Conservation (phyloP, 2,113 vertebrate genomes). For the Pelodiscus sinensis region DNA sequence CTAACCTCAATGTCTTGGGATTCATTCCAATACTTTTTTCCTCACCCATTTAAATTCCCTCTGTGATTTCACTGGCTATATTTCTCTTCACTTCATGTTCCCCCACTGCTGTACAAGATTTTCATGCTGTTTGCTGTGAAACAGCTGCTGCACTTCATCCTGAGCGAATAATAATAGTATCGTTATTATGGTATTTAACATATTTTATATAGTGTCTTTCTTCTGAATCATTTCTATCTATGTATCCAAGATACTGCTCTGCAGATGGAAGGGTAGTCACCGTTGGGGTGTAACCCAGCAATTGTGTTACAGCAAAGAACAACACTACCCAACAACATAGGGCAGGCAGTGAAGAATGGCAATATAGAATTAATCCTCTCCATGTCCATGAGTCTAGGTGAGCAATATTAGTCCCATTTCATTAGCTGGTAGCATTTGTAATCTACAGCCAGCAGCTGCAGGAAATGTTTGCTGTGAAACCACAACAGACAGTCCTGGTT, state of each 20-base stretch:
- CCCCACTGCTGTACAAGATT: neutral
- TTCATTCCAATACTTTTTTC: constrained; percentile 53
- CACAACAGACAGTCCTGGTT: neutral
- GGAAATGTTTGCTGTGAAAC: neutral
- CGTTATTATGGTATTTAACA: neutral
- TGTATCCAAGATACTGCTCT: constrained; percentile 54
- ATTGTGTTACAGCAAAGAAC: constrained; percentile 60
- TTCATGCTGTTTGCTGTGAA: neutral
- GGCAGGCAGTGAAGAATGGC: constrained; percentile 46
- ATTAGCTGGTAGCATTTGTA: neutral
- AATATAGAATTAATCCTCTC: constrained; percentile 46
- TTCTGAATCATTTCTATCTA: neutral
- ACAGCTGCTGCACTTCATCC: neutral
- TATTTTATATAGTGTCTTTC: neutral
- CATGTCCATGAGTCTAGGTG: constrained; percentile 40
- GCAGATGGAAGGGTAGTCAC: constrained; percentile 53
- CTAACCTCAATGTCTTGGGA: constrained; percentile 70
- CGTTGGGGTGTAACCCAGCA: constrained; percentile 33
- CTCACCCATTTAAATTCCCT: constrained; percentile 60
- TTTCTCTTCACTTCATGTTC: constrained; percentile 40
- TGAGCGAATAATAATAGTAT: neutral
- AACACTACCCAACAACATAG: constrained; percentile 41
- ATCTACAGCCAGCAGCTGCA: neutral
- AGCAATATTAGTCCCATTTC: constrained; percentile 56
- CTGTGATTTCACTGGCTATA: constrained; percentile 53